Conservation (phyloP, 2,797 vertebrate genomes). For the Hemibagrus guttatus region DNA sequence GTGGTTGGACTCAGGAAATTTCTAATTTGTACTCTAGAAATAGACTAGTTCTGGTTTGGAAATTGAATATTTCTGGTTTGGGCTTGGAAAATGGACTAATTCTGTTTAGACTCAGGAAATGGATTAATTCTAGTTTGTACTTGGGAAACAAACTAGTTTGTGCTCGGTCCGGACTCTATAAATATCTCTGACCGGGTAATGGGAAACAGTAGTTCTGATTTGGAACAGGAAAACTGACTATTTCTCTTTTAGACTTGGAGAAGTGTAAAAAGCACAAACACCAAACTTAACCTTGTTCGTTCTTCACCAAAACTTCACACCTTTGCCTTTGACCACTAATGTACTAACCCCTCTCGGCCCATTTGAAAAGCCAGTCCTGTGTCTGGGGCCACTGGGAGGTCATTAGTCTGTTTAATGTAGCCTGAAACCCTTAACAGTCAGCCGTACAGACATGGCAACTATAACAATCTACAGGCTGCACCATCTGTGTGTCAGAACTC, state of each 20-base stretch:
- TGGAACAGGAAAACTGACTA: background rate
- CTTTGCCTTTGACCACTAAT: background rate
- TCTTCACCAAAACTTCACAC: background rate
- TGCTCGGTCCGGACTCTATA: background rate
- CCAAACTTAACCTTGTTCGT: background rate
- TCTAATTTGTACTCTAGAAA: background rate
- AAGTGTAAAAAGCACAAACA: background rate
- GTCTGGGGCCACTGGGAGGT: constrained; percentile 61
- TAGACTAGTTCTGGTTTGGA: background rate
- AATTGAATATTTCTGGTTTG: background rate
- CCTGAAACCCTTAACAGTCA: constrained; percentile 69
- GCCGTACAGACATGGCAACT: constrained; percentile 61
- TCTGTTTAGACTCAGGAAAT: background rate
- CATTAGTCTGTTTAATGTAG: constrained; percentile 74
- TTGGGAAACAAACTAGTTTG: background rate
- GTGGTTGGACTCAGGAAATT: background rate
- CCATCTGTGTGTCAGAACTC: constrained; percentile 70
- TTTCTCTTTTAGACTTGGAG: background rate
- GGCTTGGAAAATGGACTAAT: background rate
- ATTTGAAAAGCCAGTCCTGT: constrained; percentile 26
- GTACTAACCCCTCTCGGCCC: background rate
- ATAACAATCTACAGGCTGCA: constrained; percentile 65
- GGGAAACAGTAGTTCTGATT: background rate
- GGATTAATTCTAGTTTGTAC: no score
- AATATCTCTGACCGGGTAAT: background rate